These are phyloP conservation scores for Beris morrisii DNA, from an alignment of 2,888 invertebrate species.

Conservation along the genomic window DNA sequence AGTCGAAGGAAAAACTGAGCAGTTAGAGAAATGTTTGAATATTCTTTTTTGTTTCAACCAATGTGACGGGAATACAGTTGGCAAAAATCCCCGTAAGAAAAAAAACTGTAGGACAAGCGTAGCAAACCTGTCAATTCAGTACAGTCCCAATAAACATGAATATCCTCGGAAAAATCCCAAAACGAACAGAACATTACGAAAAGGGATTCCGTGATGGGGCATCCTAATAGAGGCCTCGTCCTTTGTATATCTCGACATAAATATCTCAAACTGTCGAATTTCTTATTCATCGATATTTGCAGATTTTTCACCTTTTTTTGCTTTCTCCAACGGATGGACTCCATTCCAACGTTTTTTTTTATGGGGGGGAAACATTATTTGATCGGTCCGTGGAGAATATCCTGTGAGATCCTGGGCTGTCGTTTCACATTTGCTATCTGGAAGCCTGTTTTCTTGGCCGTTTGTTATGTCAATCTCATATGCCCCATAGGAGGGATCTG, in stretches of 20 bases:
- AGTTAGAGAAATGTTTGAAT: too few relatives aligned
- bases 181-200: conserved; percentile 12
- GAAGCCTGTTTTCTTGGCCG: too few relatives aligned
- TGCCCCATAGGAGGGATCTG: too few relatives aligned
- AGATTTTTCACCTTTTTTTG: conserved; percentile 41
- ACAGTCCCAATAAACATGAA: conserved; percentile 4
- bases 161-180: conserved; percentile 3
- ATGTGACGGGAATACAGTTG: not conserved
- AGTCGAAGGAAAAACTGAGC: not conserved
- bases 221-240: conserved; percentile 29
- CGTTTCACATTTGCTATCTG: too few relatives aligned
- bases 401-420: too few relatives aligned
- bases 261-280: conserved; percentile 44
- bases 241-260: conserved; percentile 39
- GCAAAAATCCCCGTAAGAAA: not conserved
- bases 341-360: not conserved
- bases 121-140: conserved; percentile 13
- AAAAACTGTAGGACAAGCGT: not conserved
- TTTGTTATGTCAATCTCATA: too few relatives aligned
- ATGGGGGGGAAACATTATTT: conserved; percentile 7
- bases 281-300: conserved; percentile 44
- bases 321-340: conserved; percentile 31
- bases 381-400: conserved; percentile 33
- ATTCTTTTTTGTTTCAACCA: too few relatives aligned
- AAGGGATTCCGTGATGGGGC: conserved; percentile 25